Evolutionary conservation across 1,140 invertebrate species (phyloP).

Genomic region (Megalopta genalis): DNA sequence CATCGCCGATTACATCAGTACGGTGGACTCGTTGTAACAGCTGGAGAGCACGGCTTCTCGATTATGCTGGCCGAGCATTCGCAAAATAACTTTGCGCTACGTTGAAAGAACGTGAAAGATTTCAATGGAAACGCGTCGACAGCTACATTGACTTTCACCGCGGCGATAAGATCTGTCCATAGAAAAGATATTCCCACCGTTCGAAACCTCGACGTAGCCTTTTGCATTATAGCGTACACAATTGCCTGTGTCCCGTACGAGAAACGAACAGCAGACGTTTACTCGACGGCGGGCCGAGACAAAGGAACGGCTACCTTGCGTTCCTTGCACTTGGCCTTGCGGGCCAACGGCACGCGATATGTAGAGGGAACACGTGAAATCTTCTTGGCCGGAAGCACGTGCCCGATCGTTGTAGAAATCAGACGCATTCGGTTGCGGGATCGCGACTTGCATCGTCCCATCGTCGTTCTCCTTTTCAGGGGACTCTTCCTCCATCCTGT

Average conservation of each 20-base stretch:
- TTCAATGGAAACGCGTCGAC: not conserved
- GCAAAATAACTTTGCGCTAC: not conserved
- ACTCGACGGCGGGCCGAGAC: not conserved
- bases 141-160: no score
- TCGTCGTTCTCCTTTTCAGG: slow-evolving; percentile 21
- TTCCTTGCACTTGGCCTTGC: slow-evolving; percentile 55
- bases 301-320: slow-evolving; percentile 9
- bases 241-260: not conserved
- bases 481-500: slow-evolving; percentile 57
- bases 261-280: not conserved
- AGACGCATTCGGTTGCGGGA: not conserved
- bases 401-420: slow-evolving; percentile 5
- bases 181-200: no score
- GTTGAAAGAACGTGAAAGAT: no score
- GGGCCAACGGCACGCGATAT: slow-evolving; percentile 66
- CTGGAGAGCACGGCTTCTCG: not conserved
- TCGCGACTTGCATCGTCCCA: not conserved
- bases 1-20: not conserved
- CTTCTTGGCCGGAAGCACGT: slow-evolving; percentile 34
- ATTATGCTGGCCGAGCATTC: not conserved
- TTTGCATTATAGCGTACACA: not conserved
- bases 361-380: slow-evolving; percentile 74
- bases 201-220: not conserved
- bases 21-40: not conserved
- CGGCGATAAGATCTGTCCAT: no score